phyloP scores from a whole-genome alignment of 2,888 invertebrate genomes.

The Rhagium mordax region DNA sequence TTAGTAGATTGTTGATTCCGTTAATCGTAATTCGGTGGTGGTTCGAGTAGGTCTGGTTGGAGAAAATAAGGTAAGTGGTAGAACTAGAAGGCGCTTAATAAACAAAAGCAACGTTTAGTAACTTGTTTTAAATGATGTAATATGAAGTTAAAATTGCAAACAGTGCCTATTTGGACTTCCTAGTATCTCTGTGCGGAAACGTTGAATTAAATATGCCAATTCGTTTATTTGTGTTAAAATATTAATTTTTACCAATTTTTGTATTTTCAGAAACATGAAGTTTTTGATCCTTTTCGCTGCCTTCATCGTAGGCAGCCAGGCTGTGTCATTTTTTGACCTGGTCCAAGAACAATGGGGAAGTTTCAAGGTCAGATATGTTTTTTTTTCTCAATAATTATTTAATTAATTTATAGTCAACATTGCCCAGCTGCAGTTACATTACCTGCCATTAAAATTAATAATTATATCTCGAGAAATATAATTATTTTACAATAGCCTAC shows the following conservation, averaged over 20 bases:
- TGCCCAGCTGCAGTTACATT: too few species aligned
- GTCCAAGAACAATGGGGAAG: conserved; percentile 71
- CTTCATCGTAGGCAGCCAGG: conserved; percentile 73
- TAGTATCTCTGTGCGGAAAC: background rate
- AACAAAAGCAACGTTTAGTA: too few species aligned
- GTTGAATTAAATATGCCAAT: too few species aligned
- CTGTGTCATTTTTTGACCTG: conserved; percentile 82
- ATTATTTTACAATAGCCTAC: too few species aligned
- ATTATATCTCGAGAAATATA: too few species aligned
- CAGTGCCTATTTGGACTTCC: background rate
- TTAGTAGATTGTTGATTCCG: background rate
- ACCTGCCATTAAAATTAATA: too few species aligned
- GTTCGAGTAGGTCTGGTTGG: background rate
- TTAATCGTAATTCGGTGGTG: background rate
- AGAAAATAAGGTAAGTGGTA: background rate
- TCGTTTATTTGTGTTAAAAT: background rate
- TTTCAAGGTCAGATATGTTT: conserved; percentile 65
- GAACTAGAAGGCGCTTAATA: too few species aligned
- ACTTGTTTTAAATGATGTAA: background rate
- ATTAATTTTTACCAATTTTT: background rate
- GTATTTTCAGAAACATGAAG: conserved; percentile 63
- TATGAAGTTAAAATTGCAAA: background rate
- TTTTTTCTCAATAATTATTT: background rate
- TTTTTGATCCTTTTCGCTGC: conserved; percentile 68
- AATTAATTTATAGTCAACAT: too few species aligned